Evolutionary conservation across 2,797 vertebrate genomes (phyloP).

Genomic region (Pseudochirops corinnae): DNA sequence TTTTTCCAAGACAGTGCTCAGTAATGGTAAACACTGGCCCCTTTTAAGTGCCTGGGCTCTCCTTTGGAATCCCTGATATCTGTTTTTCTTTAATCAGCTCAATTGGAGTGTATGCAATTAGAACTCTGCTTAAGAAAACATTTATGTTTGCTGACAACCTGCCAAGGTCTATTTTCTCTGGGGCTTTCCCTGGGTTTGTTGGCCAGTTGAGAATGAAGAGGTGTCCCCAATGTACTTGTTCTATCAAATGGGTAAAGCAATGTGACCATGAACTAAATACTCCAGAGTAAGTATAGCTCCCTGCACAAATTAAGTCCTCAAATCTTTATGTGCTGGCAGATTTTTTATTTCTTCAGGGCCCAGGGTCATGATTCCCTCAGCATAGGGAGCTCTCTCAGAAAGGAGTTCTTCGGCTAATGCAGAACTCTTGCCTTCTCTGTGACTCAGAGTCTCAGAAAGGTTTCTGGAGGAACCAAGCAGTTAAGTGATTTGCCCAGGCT

Average conservation of each 20-base stretch:
- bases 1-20: slow-evolving; percentile 10
- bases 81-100: slow-evolving; percentile 17
- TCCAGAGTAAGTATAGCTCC: not conserved
- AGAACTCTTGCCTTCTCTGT: not conserved
- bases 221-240: not conserved
- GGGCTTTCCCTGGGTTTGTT: not conserved
- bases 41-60: slow-evolving; percentile 47
- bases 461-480: not conserved
- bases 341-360: not conserved
- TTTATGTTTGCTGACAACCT: slow-evolving; percentile 35
- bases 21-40: slow-evolving; percentile 3
- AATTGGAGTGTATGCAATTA: slow-evolving; percentile 37
- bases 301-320: not conserved
- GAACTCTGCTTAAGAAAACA: slow-evolving; percentile 42
- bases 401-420: not conserved
- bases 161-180: slow-evolving; percentile 13
- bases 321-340: not conserved
- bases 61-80: slow-evolving; percentile 36
- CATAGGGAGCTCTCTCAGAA: not conserved
- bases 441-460: not conserved
- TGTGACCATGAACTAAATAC: not conserved
- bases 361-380: not conserved
- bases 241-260: not conserved
- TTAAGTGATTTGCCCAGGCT: not conserved
- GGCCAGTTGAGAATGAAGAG: not conserved